These are phyloP conservation scores for Bicyclus anynana DNA, from an alignment of 1,140 invertebrate genomes.

Conservation along the genomic window DNA sequence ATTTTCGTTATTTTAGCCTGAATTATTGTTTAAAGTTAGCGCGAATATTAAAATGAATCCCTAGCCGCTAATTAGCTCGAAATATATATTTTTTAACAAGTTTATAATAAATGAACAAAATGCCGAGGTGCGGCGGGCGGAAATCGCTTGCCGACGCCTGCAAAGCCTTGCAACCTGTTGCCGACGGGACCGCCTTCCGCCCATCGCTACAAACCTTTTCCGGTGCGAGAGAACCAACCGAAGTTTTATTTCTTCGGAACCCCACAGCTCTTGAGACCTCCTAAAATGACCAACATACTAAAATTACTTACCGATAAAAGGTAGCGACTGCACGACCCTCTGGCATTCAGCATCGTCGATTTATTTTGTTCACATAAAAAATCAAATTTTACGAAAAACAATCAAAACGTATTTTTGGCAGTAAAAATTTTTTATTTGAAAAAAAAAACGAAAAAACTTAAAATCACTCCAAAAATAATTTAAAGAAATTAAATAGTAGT, in stretches of 20 bases:
- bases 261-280: neutral
- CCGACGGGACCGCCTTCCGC: conserved; percentile 72
- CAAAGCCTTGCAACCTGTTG: conserved; percentile 66
- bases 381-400: no score
- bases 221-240: conserved; percentile 11
- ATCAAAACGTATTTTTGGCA: no score
- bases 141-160: conserved; percentile 38
- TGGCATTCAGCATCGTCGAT: conserved; percentile 19
- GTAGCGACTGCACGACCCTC: neutral
- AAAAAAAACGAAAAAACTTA: conserved; percentile 44
- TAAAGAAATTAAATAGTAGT: conserved; percentile 41
- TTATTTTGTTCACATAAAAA: conserved; percentile 55
- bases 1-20: neutral
- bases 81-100: conserved; percentile 41
- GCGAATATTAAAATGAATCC: neutral
- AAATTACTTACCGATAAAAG: conserved; percentile 26
- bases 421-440: conserved; percentile 31
- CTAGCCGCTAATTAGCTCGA: conserved; percentile 11
- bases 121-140: conserved; percentile 46
- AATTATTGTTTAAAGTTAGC: neutral
- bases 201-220: conserved; percentile 49
- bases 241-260: neutral
- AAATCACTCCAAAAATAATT: conserved; percentile 54
- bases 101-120: conserved; percentile 63
- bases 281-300: conserved; percentile 4